Evolutionary conservation across 2,113 vertebrate genomes (phyloP), one percentile per base, ranked within the genome.

Genomic region (Phylloscopus trochiloides): DNA sequence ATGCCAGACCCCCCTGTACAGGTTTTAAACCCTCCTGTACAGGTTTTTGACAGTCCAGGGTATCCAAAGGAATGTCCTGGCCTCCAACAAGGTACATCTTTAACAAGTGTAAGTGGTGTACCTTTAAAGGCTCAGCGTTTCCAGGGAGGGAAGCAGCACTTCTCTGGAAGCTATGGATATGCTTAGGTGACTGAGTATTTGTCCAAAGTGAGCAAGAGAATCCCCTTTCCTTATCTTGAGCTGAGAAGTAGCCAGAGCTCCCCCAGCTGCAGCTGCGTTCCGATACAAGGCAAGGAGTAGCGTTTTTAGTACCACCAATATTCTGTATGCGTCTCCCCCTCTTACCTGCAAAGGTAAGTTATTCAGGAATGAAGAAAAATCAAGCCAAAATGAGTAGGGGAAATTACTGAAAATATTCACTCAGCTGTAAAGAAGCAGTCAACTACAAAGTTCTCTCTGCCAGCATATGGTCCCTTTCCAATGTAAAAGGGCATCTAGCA

Each of bases 311-410:
- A 38, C 32, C 17, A 10, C 14, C 26, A 40, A 2, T 55, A n/a
- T 52, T 67, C 36, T 45, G 3, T 47, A 6, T 63, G 34, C 0
- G 0, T 65, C 21, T 61, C 12, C 12, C n/a, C 6, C 25, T 55
- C 3, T 79, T 77, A 48, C 43, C 48, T 87, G 40, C 36, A 63
- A 31, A 94, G 62, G 43, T 28, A 62, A 47, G 34, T 62, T 29
- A 48, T 54, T 94, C 42, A 76, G 57, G 58, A 76, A 59, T 82
- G 15, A 83, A 86, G 72, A 84, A 63, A 75, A 57, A 25, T 48
- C 3, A 12, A 82, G 48, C 42, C 42, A 65, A 78, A 91, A 85
- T 25, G 36, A 75, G 34, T 55, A 38, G 57, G 57, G 25, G 50
- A 85, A 85, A 38, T 22, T 12, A 70, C 18, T 82, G 70, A 66